Percentiles rank a stretch among this genome's conserved stretches.
Evolutionary conservation across 1,140 invertebrate species (phyloP).

Genomic region (Rhizoglyphus robini): DNA sequence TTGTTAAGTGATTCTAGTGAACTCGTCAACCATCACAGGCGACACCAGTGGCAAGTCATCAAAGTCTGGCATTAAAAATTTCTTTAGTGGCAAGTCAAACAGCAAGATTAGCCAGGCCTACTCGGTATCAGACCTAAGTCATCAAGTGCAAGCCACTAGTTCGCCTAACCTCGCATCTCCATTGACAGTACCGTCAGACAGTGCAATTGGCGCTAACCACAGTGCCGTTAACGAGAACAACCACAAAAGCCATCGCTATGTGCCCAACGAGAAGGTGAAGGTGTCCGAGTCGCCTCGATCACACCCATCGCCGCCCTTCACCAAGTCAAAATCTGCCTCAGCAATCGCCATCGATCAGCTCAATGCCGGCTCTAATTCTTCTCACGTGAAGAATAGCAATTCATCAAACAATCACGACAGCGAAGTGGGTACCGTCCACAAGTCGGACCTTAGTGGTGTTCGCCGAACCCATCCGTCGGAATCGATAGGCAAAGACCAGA

Average conservation of each 20-base stretch:
- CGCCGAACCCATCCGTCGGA: too few relatives aligned
- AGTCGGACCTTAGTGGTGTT: too few relatives aligned
- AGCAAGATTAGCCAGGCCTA: neutral
- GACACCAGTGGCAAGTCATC: neutral
- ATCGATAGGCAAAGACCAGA: too few relatives aligned
- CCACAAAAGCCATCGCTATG: neutral
- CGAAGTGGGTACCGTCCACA: too few relatives aligned
- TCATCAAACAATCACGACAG: too few relatives aligned
- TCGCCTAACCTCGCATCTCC: neutral
- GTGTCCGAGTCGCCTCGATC: neutral
- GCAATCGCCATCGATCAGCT: neutral
- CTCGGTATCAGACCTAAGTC: neutral
- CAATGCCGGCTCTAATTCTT: too few relatives aligned
- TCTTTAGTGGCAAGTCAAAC: neutral
- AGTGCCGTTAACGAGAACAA: neutral
- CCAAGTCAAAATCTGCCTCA: neutral
- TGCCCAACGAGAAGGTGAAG: neutral
- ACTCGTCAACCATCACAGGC: neutral
- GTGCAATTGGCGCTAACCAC: neutral
- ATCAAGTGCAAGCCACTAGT: neutral
- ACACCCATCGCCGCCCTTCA: neutral
- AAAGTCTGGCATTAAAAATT: neutral
- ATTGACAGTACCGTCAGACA: neutral
- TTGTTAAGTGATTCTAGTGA: neutral
- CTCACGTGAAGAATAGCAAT: too few relatives aligned